Evolutionary conservation across 2,888 invertebrate species (phyloP).

Genomic region (Drosophila monieri): DNA sequence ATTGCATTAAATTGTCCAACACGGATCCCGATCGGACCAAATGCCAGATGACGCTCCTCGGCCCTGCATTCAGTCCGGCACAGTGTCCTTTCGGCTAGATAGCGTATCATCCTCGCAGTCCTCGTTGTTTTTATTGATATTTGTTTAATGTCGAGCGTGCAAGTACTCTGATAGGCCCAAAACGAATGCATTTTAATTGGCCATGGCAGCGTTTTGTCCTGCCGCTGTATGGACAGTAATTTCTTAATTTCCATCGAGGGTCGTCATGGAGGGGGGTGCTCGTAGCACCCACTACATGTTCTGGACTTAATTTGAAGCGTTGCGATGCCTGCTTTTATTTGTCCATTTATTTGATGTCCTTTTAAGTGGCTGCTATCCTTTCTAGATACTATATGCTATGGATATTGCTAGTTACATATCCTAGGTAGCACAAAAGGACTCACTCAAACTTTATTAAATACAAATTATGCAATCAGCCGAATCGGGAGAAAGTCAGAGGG

Average conservation of each 20-base stretch:
- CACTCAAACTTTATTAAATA: constrained; percentile 58
- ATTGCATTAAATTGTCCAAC: constrained; percentile 76
- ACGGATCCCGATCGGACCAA: constrained; percentile 47
- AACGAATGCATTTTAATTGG: constrained; percentile 45
- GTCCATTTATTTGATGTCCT: not conserved
- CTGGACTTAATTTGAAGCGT: not conserved
- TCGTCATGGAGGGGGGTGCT: not conserved
- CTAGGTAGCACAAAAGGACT: too few species aligned
- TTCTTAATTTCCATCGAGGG: constrained; percentile 58
- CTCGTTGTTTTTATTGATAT: constrained; percentile 51
- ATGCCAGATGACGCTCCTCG: constrained; percentile 63
- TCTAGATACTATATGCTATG: not conserved
- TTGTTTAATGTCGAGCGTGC: constrained; percentile 35
- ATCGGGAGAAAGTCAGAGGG: constrained; percentile 11
- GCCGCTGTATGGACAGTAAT: constrained; percentile 44
- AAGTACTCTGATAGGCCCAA: constrained; percentile 30
- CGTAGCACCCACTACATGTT: not conserved
- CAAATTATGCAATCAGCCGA: constrained; percentile 40
- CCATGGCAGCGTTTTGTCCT: constrained; percentile 25
- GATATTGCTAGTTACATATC: too few species aligned
- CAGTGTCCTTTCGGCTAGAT: not conserved
- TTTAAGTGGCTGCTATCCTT: not conserved
- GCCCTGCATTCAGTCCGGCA: too few species aligned
- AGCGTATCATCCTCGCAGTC: constrained; percentile 12
- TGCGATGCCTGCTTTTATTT: not conserved